Evolutionary conservation across 2,888 invertebrate genomes (phyloP).

Genomic region (Ellobium chinense): DNA sequence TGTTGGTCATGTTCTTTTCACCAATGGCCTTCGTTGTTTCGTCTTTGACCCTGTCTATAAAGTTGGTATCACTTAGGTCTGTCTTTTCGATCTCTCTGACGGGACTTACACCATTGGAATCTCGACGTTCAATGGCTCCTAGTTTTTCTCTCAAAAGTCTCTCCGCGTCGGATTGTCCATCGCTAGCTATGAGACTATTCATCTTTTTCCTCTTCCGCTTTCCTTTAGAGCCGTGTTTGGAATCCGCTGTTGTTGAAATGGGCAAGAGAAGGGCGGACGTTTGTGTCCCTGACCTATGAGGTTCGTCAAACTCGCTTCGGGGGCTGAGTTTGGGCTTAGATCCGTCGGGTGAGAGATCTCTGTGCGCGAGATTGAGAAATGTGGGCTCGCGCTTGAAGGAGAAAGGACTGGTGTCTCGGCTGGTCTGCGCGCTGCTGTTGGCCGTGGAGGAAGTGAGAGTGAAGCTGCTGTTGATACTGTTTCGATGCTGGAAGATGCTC

Average conservation of each 20-base stretch:
- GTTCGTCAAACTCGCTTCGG: background rate
- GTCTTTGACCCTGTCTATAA: conserved; percentile 26
- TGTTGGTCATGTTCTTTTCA: background rate
- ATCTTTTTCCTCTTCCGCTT: conserved; percentile 23
- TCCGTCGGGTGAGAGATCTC: background rate
- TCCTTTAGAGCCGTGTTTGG: background rate
- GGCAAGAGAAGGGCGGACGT: conserved; percentile 30
- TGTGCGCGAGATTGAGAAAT: background rate
- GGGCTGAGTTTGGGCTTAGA: conserved; percentile 7
- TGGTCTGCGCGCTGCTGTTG: background rate
- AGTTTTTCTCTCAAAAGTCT: conserved; percentile 31
- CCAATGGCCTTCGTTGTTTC: background rate
- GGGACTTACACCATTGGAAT: background rate
- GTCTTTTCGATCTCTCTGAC: conserved; percentile 2
- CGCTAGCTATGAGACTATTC: background rate
- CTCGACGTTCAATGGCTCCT: conserved; percentile 27
- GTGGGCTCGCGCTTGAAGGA: conserved; percentile 16
- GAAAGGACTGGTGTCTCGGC: conserved; percentile 14
- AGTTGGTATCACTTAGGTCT: conserved; percentile 7
- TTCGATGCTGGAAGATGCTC: conserved; percentile 18
- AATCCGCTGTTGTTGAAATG: conserved; percentile 11
- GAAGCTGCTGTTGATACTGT: background rate
- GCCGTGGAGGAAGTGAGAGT: background rate
- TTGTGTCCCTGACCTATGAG: background rate
- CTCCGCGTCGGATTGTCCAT: conserved; percentile 11